A percentile compares a stretch with the other conserved stretches of the same genome.
phyloP scores from a whole-genome alignment of 2,888 invertebrate genomes.

The Mythimna vitellina region DNA sequence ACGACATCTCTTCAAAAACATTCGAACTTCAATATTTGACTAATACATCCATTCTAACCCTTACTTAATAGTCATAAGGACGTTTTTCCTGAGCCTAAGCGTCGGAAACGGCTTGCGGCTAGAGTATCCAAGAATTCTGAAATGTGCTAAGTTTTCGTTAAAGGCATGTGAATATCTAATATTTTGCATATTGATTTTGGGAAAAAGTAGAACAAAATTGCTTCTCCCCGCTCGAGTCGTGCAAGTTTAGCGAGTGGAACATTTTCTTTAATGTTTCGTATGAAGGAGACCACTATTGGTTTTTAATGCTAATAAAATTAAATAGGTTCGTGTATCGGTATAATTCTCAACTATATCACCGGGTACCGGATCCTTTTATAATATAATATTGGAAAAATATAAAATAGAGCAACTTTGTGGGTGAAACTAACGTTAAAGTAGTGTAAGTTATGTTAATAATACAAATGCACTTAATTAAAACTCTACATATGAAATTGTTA shows the following conservation, averaged over 20 bases:
- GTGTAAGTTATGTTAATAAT: too few species aligned
- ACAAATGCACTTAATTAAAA: too few species aligned
- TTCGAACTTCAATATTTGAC: slow-evolving; percentile 53
- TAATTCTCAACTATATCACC: slow-evolving; percentile 19
- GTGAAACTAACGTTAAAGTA: not conserved
- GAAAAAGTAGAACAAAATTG: slow-evolving; percentile 48
- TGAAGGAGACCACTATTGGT: slow-evolving; percentile 30
- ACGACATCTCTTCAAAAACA: slow-evolving; percentile 59
- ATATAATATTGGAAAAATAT: slow-evolving; percentile 10
- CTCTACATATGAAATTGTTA: too few species aligned
- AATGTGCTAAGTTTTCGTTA: slow-evolving; percentile 63
- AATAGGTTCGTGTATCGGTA: slow-evolving; percentile 23
- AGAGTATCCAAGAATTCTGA: slow-evolving; percentile 59
- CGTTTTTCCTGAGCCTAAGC: slow-evolving; percentile 20
- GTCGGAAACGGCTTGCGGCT: slow-evolving; percentile 21
- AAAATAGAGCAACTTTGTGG: not conserved
- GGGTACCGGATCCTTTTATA: slow-evolving; percentile 12
- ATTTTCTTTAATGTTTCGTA: slow-evolving; percentile 43
- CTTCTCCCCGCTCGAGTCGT: slow-evolving; percentile 27
- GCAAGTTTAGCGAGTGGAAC: slow-evolving; percentile 29
- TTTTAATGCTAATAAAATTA: slow-evolving; percentile 52
- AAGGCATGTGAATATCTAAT: slow-evolving; percentile 57
- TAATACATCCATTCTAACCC: slow-evolving; percentile 11
- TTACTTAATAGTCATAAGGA: slow-evolving; percentile 36
- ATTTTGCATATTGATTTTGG: slow-evolving; percentile 62